These are phyloP conservation scores for Dyspetes luteomarginatus DNA, from an alignment of 2,888 invertebrate species.

Conservation along the genomic window DNA sequence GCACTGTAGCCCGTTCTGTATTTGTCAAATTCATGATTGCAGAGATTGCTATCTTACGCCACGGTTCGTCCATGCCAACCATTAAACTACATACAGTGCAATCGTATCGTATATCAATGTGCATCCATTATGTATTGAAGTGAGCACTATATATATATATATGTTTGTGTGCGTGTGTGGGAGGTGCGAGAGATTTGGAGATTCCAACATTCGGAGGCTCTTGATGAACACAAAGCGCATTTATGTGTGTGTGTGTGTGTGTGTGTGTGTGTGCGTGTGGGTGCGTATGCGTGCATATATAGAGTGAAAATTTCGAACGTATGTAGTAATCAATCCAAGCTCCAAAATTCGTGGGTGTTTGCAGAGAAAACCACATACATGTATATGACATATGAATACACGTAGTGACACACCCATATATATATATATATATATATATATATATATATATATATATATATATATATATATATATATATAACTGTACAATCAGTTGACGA, in stretches of 20 bases:
- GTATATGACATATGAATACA: neutral
- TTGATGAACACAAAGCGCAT: conserved; percentile 21
- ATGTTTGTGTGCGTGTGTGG: too few relatives aligned
- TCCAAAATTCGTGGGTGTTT: conserved; percentile 32
- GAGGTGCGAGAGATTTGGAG: neutral
- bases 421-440: neutral
- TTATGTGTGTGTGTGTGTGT: neutral
- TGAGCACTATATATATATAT: neutral
- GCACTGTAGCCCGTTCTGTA: neutral
- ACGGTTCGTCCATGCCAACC: neutral
- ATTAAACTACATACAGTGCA: neutral
- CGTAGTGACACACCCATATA: neutral
- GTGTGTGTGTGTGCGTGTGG: neutral
- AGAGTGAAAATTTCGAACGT: conserved; percentile 22
- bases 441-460: neutral
- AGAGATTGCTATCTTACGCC: conserved; percentile 5
- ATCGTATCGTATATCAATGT: neutral
- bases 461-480: neutral
- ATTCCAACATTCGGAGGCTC: conserved; percentile 23
- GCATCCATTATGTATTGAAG: conserved; percentile 16
- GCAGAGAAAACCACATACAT: conserved; percentile 26
- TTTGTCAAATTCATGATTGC: conserved; percentile 1
- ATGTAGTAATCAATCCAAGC: conserved; percentile 44
- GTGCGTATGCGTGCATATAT: neutral
- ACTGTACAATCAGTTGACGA: conserved; percentile 4